Evolutionary conservation across 1,140 invertebrate genomes (phyloP).

Genomic region (Gerris buenoi): DNA sequence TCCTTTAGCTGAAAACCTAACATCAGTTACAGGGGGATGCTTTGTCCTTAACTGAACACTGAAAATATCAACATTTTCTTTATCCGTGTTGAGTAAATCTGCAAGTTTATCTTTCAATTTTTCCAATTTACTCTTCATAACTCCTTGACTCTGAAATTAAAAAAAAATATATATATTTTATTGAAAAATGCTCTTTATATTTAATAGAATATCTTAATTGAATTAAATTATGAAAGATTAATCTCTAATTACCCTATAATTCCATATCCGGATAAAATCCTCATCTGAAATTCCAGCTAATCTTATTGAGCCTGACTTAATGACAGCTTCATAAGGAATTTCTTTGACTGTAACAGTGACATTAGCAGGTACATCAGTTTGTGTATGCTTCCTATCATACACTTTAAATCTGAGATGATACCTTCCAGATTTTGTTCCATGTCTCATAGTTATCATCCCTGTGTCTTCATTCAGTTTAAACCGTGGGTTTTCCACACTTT

Average conservation of each 20-base stretch:
- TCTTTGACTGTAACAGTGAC: slow-evolving; percentile 84
- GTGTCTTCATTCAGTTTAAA: slow-evolving; percentile 80
- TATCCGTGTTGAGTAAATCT: slow-evolving; percentile 63
- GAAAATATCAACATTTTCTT: slow-evolving; percentile 88
- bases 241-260: slow-evolving; percentile 47
- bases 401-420: slow-evolving; percentile 79
- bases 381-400: slow-evolving; percentile 76
- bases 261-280: slow-evolving; percentile 88
- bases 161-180: not conserved
- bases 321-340: slow-evolving; percentile 86
- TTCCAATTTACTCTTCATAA: slow-evolving; percentile 74
- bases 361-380: slow-evolving; percentile 80
- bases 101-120: slow-evolving; percentile 74
- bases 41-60: slow-evolving; percentile 76
- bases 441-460: slow-evolving; percentile 88
- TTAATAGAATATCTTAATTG: too few species aligned
- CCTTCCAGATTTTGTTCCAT: slow-evolving; percentile 70
- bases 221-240: too few species aligned
- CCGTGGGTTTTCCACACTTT: slow-evolving; percentile 58
- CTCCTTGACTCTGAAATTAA: slow-evolving; percentile 44
- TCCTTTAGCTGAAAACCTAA: slow-evolving; percentile 86
- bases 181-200: too few species aligned
- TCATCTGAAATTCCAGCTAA: slow-evolving; percentile 89
- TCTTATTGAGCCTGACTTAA: slow-evolving; percentile 85
- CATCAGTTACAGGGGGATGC: slow-evolving; percentile 77